Percentiles rank a stretch among this genome's conserved stretches.
Conservation (phyloP, 2,113 vertebrate genomes). For the Cervus canadensis region DNA sequence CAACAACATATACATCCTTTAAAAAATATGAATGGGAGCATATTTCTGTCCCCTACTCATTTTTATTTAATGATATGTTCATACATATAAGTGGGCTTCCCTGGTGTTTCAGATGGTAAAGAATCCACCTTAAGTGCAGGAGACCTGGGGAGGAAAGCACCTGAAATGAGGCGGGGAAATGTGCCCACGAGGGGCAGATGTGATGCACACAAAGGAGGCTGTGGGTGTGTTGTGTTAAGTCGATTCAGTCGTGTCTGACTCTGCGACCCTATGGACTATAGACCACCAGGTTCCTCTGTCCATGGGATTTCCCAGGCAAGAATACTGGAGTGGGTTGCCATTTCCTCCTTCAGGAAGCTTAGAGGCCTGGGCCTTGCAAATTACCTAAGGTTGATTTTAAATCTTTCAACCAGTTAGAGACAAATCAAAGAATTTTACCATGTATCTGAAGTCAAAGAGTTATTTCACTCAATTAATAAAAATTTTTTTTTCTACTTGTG, state of each 20-base stretch:
- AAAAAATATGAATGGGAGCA: not conserved
- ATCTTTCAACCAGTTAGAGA: not conserved
- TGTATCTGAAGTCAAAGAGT: not conserved
- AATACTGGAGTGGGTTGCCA: not conserved
- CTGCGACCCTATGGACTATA: not conserved
- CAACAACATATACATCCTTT: not conserved
- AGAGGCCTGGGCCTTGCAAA: not conserved
- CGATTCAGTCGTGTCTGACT: not conserved
- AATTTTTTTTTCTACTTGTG: not conserved
- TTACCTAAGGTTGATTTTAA: not conserved
- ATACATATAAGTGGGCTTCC: not conserved
- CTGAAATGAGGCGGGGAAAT: not conserved
- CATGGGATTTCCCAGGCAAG: not conserved
- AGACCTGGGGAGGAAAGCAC: not conserved
- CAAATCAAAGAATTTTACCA: not conserved
- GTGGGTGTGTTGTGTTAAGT: not conserved
- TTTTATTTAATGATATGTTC: not conserved
- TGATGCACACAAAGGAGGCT: not conserved
- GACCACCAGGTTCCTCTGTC: not conserved
- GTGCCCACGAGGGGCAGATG: not conserved
- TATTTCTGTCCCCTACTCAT: too few species aligned
- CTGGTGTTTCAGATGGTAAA: not conserved
- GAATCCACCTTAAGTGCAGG: not conserved
- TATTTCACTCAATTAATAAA: not conserved
- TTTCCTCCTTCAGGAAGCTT: not conserved